Evolutionary conservation across 2,113 vertebrate species (phyloP).

Genomic region (Rhizomys pruinosus): DNA sequence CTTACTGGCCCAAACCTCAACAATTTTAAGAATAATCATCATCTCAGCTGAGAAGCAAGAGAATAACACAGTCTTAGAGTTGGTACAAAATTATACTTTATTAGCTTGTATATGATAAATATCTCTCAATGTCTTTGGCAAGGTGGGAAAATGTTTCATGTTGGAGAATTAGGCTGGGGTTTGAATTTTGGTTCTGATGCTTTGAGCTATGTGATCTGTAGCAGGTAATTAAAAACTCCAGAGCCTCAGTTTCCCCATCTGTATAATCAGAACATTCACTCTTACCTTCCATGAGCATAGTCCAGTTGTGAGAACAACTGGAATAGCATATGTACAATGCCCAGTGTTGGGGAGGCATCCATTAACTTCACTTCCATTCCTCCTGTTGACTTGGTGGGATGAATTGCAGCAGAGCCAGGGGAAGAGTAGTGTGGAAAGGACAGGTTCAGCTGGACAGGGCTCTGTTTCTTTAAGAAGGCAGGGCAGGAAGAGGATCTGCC

Average conservation of each 20-base stretch:
- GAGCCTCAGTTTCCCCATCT: slow-evolving; percentile 3
- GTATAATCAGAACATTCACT: background rate
- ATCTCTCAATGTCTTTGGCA: background rate
- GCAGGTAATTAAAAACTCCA: background rate
- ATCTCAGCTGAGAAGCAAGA: background rate
- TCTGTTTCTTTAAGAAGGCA: slow-evolving; percentile 20
- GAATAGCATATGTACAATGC: background rate
- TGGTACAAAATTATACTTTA: background rate
- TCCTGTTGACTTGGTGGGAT: background rate
- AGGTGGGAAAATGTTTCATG: background rate
- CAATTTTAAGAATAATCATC: background rate
- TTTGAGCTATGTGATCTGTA: background rate
- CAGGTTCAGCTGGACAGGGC: background rate
- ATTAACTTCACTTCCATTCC: background rate
- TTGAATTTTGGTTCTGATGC: slow-evolving; percentile 46
- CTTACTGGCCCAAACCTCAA: background rate
- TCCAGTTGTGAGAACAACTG: background rate
- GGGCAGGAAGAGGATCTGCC: background rate
- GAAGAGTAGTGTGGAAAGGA: background rate
- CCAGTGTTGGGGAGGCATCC: background rate
- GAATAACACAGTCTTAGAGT: slow-evolving; percentile 1
- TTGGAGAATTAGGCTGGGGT: background rate
- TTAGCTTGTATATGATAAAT: background rate
- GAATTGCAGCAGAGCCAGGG: background rate
- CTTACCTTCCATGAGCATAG: background rate